Evolutionary conservation across 2,797 vertebrate genomes (phyloP), one percentile per base, ranked within the genome.

Genomic region (Enteromius argenteus): DNA sequence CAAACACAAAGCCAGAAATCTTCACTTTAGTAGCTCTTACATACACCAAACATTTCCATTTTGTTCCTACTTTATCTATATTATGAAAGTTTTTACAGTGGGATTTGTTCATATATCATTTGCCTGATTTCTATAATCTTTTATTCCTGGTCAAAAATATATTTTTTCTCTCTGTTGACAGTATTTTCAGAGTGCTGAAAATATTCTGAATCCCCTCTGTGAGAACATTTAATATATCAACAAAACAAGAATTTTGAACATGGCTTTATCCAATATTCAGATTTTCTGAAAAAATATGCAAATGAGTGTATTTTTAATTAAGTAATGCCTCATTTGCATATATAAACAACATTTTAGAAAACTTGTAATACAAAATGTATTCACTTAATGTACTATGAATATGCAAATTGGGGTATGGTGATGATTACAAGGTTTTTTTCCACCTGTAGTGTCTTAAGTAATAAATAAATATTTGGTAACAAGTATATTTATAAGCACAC

Each of bases 381-480:
- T 73, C 15, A 30, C 44, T 73, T 49, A 73, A 32, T 21, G 46
- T 21, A 13, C 72, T 21, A 19, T 74, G 27, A 49, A 49, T 73
- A 73, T 46, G 44, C 42, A 73, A 51, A 64, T 64, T 32, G 27
- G 30, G 15, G 27, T 15, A 32, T 30, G 27, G 27, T 32, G 27
- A 32, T 32, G 27, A 64, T 64, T 64, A 32, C 7, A 5, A 30
- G 27, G 13, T 17, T 6, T 30, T 53, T 51, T 53, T 7, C 27
- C 42, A 71, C n/a, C 21, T 69, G 10, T 69, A n/a, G 11, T 71
- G 42, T 71, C 23, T 51, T 64, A 3, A 37, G 15, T 30, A n/a
- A 49, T 66, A 66, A 66, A 72, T 9, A 72, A 72, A 32, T 72
- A 30, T 72, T 72, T 49, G 42, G 3, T 30, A 46, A 46, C n/a